These are phyloP conservation scores for Furcula furcula DNA, from an alignment of 2,888 invertebrate genomes.

Conservation along the genomic window DNA sequence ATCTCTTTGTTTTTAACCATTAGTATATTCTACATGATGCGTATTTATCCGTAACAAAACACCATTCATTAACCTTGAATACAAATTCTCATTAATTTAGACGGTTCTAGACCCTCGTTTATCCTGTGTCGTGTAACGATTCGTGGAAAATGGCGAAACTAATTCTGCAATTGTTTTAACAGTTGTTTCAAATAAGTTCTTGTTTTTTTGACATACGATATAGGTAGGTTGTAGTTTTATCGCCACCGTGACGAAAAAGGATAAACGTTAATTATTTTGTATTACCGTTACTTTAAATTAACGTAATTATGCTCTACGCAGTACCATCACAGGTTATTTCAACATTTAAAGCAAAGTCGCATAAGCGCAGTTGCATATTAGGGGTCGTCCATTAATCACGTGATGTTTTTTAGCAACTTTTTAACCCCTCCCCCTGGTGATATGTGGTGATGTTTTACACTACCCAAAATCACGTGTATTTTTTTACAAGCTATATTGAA, in stretches of 20 bases:
- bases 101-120: conserved; percentile 10
- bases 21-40: no score
- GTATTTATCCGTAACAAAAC: neutral
- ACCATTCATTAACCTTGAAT: conserved; percentile 1
- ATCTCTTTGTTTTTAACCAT: no score
- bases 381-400: no score
- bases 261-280: conserved; percentile 39
- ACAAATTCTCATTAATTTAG: conserved; percentile 1
- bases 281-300: conserved; percentile 6
- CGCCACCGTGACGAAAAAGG: conserved; percentile 33
- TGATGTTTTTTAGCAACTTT: no score
- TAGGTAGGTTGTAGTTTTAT: conserved; percentile 31
- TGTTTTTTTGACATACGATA: conserved; percentile 10
- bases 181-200: conserved; percentile 24
- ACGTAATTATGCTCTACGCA: neutral
- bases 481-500: no score
- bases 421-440: no score
- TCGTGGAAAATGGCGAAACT: conserved; percentile 18
- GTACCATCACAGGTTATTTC: no score
- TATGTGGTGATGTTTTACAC: no score
- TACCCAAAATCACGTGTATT: no score
- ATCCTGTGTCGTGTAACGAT: conserved; percentile 11
- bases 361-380: no score
- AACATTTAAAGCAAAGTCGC: no score
- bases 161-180: conserved; percentile 25